A percentile compares a stretch with the other conserved stretches of the same genome.
phyloP scores from a whole-genome alignment of 2,113 vertebrate genomes.

The Dasyprocta punctata region DNA sequence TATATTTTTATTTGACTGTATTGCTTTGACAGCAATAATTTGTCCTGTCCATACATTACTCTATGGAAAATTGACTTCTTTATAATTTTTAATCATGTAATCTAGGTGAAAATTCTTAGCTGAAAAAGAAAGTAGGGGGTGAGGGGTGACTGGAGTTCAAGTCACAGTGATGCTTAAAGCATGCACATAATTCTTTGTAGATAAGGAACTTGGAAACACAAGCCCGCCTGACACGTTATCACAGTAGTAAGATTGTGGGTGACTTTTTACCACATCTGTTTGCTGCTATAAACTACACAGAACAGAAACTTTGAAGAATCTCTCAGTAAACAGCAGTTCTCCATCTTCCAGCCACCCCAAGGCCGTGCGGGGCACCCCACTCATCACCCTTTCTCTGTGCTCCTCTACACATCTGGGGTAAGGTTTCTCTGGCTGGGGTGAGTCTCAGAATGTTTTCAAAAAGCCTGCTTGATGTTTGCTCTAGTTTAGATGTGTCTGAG shows the following conservation, averaged over 20 bases:
- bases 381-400: background rate
- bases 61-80: background rate
- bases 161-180: background rate
- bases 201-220: background rate
- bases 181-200: background rate
- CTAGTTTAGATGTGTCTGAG: background rate
- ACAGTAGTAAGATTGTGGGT: background rate
- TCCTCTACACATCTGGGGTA: background rate
- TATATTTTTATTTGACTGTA: background rate
- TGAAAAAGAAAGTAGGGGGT: background rate
- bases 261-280: background rate
- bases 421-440: background rate
- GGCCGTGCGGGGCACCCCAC: accelerated
- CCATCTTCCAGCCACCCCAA: background rate
- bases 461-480: background rate
- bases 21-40: background rate
- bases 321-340: background rate
- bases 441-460: background rate
- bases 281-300: background rate
- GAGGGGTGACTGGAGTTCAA: too few species aligned
- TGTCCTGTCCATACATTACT: background rate
- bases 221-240: background rate
- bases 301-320: background rate
- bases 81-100: background rate
- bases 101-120: background rate